Evolutionary conservation across 2,888 invertebrate species (phyloP).

Genomic region (Exocentrus adspersus): DNA sequence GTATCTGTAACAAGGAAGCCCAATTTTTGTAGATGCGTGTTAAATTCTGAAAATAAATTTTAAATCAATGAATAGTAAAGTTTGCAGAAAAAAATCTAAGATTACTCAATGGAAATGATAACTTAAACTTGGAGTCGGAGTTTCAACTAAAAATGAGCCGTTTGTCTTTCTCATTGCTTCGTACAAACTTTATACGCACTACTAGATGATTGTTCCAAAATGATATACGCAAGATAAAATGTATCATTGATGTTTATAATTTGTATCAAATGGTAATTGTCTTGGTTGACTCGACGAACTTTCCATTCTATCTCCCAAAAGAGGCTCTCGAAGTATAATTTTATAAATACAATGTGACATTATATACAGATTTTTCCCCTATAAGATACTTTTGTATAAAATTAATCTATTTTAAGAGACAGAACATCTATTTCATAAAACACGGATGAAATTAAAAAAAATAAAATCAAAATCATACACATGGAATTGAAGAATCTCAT

Average conservation of each 20-base stretch:
- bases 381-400: slow-evolving; percentile 21
- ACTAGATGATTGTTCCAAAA: too few relatives aligned
- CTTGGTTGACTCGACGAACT: slow-evolving; percentile 23
- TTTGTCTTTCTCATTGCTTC: neutral
- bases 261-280: slow-evolving; percentile 33
- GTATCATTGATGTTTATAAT: slow-evolving; percentile 36
- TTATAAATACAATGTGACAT: slow-evolving; percentile 36
- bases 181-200: too few relatives aligned
- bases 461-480: slow-evolving; percentile 48
- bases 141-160: neutral
- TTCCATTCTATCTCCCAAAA: slow-evolving; percentile 38
- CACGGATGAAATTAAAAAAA: slow-evolving; percentile 37
- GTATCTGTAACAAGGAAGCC: too few relatives aligned
- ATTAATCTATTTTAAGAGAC: slow-evolving; percentile 35
- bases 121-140: too few relatives aligned
- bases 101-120: too few relatives aligned
- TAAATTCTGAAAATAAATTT: neutral
- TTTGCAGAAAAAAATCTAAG: neutral
- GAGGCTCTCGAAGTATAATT: slow-evolving; percentile 29
- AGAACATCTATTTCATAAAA: slow-evolving; percentile 31
- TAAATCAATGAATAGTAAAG: neutral
- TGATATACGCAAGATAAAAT: too few relatives aligned
- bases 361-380: slow-evolving; percentile 39
- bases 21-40: neutral
- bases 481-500: slow-evolving; percentile 47